Base-by-base conservation (phyloP, 2,888 invertebrate genomes). In the Agrochola circellaris region DNA sequence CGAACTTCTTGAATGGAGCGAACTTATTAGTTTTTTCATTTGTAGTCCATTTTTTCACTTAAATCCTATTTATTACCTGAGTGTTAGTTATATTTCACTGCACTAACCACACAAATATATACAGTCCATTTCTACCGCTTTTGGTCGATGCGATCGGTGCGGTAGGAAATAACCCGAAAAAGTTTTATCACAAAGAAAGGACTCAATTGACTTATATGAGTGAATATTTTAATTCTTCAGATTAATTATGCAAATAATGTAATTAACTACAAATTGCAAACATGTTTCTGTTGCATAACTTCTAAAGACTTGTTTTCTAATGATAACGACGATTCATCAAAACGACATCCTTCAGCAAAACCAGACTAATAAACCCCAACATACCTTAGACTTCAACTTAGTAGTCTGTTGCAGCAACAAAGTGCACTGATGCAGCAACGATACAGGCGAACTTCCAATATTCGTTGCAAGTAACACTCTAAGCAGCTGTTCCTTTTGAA, bases 401-500 rank as follows among this genome's bases (percentile, higher is more conserved):
- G 97, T 98, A 26, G 98, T 98, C 93, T 98, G 98, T 92, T 99
- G 99, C 80, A 99, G 95, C 84, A 99, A 97, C 90, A 98, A 97
- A 9, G 98, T 98, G 90, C 99, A 98, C 93, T 99, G 99, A 89
- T 99, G 98, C 83, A 99, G 96, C 79, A 99, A 96, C 2, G 99
- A 98, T 20, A 99, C 98, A 0, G 99, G 99, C 9, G 98, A 97
- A 80, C 98, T 98, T 0, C 98, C 98, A 2, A 98, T 97, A 84
- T 98, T 98, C 0, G 98, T 98, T 0, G 99, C 99, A 77, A 99
- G 96, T 82, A 99, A 97, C 8, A 99, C 99, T 76, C 99, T 97
- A 48, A 99, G 94, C 67, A 99, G 94, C 92, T 99, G 99, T 92
- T 99, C 99, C 93, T 99, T 99, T 91, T 98, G 98, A 0, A 97